Percentiles rank a stretch among this genome's conserved stretches.
Evolutionary conservation across 2,888 invertebrate genomes (phyloP).

Genomic region (Dysmachus trigonus): DNA sequence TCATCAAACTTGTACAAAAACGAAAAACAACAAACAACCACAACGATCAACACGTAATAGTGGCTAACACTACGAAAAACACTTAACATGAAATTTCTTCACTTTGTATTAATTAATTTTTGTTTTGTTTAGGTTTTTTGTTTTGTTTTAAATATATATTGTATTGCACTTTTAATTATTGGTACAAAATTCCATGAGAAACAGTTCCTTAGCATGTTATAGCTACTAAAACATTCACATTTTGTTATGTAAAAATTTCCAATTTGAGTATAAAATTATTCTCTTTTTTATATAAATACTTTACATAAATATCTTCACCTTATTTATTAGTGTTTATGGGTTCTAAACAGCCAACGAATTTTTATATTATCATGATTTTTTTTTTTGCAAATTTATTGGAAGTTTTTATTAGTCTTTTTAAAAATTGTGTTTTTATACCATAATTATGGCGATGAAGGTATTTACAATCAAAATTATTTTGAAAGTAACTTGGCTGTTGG

Average conservation of each 20-base stretch:
- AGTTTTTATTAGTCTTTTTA: not conserved
- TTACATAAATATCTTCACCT: not conserved
- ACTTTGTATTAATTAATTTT: not conserved
- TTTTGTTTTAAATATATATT: not conserved
- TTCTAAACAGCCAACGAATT: conserved; percentile 21
- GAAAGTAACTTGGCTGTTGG: not conserved
- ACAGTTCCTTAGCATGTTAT: not conserved
- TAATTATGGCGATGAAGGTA: not conserved
- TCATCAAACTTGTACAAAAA: not conserved
- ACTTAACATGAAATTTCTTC: not conserved
- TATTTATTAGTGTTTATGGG: not conserved
- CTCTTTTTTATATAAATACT: not conserved
- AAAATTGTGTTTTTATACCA: not conserved
- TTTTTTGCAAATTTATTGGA: not conserved
- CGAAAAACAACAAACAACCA: not conserved
- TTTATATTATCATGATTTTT: not conserved
- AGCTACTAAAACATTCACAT: not conserved
- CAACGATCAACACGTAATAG: conserved; percentile 13
- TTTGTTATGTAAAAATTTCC: conserved; percentile 11
- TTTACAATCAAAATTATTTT: not conserved
- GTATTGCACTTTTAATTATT: not conserved
- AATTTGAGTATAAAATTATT: conserved; percentile 3
- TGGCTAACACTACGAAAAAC: not conserved
- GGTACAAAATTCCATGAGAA: conserved; percentile 27
- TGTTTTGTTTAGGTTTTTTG: not conserved